These are phyloP conservation scores for Mizuhopecten yessoensis DNA, from an alignment of 1,140 invertebrate species.

Conservation along the genomic window DNA sequence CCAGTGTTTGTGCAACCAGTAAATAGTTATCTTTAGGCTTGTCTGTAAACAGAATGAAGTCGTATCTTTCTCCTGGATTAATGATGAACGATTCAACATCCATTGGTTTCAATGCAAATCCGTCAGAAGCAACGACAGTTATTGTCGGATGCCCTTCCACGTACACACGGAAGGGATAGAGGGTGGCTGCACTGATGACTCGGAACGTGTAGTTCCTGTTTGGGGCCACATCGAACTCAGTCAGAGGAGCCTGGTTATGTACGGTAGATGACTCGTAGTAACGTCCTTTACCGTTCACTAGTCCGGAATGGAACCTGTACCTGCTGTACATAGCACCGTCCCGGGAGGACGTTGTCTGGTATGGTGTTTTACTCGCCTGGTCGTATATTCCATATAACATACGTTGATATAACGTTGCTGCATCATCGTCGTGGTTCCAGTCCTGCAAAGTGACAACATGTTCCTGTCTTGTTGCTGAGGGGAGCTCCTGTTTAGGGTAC, in stretches of 20 bases:
- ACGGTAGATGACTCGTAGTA: conserved; percentile 85
- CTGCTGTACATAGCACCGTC: conserved; percentile 51
- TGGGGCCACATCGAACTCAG: conserved; percentile 58
- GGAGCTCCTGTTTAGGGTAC: conserved; percentile 56
- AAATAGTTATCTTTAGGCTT: conserved; percentile 76
- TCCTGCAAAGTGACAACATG: conserved; percentile 46
- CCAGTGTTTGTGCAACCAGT: conserved; percentile 87
- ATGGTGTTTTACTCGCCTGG: background rate
- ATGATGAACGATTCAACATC: conserved; percentile 82
- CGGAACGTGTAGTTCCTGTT: conserved; percentile 25
- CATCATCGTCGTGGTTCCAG: conserved; percentile 58
- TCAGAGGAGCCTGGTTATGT: conserved; percentile 76
- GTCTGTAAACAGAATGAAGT: conserved; percentile 89
- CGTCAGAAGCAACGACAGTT: conserved; percentile 91
- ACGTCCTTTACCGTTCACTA: conserved; percentile 64
- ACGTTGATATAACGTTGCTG: conserved; percentile 35
- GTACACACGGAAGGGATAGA: conserved; percentile 85
- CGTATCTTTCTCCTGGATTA: conserved; percentile 90
- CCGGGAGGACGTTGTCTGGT: conserved; percentile 14
- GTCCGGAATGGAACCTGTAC: conserved; percentile 61
- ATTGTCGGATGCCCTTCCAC: conserved; percentile 91
- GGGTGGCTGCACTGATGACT: conserved; percentile 51
- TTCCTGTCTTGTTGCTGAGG: conserved; percentile 8
- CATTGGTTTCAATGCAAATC: conserved; percentile 90
- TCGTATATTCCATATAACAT: conserved; percentile 77